Conservation (phyloP, 2,888 invertebrate species). For the Dicranocentrus wangi region DNA sequence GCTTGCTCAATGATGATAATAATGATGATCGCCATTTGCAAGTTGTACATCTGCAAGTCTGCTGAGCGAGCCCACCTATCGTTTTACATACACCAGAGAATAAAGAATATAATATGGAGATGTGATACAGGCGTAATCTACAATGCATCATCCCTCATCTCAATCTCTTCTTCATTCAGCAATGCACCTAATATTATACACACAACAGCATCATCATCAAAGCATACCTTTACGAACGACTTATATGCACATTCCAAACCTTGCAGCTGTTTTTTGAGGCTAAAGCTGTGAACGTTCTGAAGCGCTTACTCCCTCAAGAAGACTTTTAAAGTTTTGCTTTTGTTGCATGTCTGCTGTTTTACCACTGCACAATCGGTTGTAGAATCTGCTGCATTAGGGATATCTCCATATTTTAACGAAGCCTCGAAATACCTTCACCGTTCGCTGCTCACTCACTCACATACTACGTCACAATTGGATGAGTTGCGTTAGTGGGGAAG, state of each 20-base stretch:
- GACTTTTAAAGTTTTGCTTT: constrained; percentile 25
- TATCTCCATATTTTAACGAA: too few species aligned
- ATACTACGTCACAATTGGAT: constrained; percentile 61
- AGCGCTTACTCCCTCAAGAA: constrained; percentile 46
- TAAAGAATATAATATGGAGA: background rate
- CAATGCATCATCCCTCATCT: constrained; percentile 34
- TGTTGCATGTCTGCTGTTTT: background rate
- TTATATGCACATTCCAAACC: constrained; percentile 35
- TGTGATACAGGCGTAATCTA: constrained; percentile 40
- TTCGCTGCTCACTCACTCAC: constrained; percentile 54
- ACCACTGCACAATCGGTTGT: too few species aligned
- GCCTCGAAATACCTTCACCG: constrained; percentile 51
- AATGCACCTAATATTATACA: too few species aligned
- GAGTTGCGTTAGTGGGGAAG: constrained; percentile 43
- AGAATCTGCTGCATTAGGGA: too few species aligned
- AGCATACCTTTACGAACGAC: too few species aligned
- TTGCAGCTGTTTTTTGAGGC: constrained; percentile 22
- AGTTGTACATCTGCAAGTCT: background rate
- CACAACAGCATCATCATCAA: too few species aligned
- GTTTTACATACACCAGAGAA: constrained; percentile 35
- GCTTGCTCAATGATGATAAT: constrained; percentile 4
- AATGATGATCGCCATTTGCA: background rate
- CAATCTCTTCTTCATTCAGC: background rate
- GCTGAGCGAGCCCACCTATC: constrained; percentile 20
- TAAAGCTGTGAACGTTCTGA: constrained; percentile 21